phyloP scores from a whole-genome alignment of 2,888 invertebrate genomes.

The Pristionchus exspectatus region DNA sequence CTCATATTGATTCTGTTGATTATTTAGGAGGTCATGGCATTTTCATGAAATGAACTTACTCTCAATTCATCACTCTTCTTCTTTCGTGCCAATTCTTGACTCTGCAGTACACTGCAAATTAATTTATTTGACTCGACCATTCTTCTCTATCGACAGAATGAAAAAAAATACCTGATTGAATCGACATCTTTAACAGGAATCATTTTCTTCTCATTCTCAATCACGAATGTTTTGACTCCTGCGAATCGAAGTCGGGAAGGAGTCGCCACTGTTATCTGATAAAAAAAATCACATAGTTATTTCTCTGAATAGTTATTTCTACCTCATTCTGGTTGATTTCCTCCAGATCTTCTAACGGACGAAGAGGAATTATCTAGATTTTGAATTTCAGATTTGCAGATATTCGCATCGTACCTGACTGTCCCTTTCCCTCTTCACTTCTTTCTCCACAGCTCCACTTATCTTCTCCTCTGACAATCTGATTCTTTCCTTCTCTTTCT shows the following conservation, averaged over 20 bases:
- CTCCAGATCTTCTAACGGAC: neutral
- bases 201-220: constrained; percentile 32
- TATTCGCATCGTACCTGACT: neutral
- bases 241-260: neutral
- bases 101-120: constrained; percentile 16
- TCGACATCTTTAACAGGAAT: constrained; percentile 36
- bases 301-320: too few species aligned
- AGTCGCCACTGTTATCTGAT: constrained; percentile 3
- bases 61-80: constrained; percentile 44
- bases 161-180: neutral
- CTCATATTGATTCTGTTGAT: neutral
- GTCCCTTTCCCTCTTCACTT: neutral
- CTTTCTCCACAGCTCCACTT: constrained; percentile 25
- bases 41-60: neutral
- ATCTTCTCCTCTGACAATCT: neutral
- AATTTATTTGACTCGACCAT: neutral
- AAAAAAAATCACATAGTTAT: neutral
- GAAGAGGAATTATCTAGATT: constrained; percentile 5
- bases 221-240: constrained; percentile 47
- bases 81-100: neutral
- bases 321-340: constrained; percentile 36
- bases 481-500: neutral
- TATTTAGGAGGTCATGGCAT: too few species aligned
- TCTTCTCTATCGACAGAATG: neutral
- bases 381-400: neutral